Percentiles rank a stretch among this genome's conserved stretches.
These are phyloP conservation scores for Tetramorium alpestre DNA, from an alignment of 1,140 invertebrate species.

Conservation along the genomic window DNA sequence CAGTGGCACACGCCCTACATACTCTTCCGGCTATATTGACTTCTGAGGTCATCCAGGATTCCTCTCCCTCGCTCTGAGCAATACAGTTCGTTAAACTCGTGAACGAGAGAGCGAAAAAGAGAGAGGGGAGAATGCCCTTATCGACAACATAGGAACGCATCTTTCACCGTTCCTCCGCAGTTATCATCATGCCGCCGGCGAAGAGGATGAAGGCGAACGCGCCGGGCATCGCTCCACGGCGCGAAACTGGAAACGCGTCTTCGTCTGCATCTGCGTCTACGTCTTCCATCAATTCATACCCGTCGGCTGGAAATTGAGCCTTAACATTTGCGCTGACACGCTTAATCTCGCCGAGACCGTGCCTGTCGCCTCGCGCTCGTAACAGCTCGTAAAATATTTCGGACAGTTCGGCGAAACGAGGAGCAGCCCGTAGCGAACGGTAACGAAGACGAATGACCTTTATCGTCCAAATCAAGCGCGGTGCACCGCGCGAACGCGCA, in stretches of 20 bases:
- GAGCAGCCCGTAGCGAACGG: neutral
- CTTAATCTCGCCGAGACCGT: constrained; percentile 36
- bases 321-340: constrained; percentile 52
- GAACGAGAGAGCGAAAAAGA: neutral
- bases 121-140: neutral
- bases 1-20: constrained; percentile 4
- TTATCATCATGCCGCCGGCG: constrained; percentile 2
- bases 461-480: constrained; percentile 54
- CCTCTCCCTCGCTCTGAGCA: constrained; percentile 2
- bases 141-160: constrained; percentile 27
- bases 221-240: neutral
- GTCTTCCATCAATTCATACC: constrained; percentile 41
- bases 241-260: constrained; percentile 38
- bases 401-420: constrained; percentile 52
- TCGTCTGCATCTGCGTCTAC: neutral
- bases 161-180: constrained; percentile 4
- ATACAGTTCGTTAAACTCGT: constrained; percentile 22
- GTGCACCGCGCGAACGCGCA: neutral
- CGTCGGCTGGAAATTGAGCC: constrained; percentile 54
- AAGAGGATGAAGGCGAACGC: constrained; percentile 15
- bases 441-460: constrained; percentile 67
- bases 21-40: neutral
- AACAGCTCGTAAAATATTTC: constrained; percentile 57
- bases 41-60: constrained; percentile 17
- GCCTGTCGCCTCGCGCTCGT: constrained; percentile 22